Conservation (phyloP, 2,113 vertebrate species). For the Notothenia rossii region DNA sequence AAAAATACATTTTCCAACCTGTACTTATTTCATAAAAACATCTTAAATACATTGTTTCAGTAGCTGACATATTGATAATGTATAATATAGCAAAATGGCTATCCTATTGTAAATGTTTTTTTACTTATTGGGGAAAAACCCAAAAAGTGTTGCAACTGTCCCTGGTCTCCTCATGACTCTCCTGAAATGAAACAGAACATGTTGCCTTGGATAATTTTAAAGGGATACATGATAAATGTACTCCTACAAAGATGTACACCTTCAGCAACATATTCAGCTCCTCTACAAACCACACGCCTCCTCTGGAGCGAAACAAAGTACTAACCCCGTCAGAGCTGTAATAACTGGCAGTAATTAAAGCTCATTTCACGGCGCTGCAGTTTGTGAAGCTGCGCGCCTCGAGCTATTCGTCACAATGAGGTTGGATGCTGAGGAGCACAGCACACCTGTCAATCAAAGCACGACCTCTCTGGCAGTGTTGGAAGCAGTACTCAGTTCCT, state of each 20-base stretch:
- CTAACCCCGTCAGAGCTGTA: constrained; percentile 24
- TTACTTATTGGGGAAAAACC: too few species aligned
- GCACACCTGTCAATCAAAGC: constrained; percentile 46
- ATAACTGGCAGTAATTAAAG: constrained; percentile 57
- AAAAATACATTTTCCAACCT: too few species aligned
- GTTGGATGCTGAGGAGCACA: constrained; percentile 14
- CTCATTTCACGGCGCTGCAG: constrained; percentile 58
- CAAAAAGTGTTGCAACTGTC: too few species aligned
- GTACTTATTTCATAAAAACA: too few species aligned
- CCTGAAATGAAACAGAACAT: neutral
- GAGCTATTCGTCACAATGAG: constrained; percentile 55
- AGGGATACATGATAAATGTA: neutral
- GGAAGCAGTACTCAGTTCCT: too few species aligned
- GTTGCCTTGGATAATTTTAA: neutral
- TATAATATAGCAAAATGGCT: too few species aligned
- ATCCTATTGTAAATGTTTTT: too few species aligned
- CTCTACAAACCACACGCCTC: constrained; percentile 15
- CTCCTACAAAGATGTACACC: constrained; percentile 3
- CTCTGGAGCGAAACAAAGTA: constrained; percentile 20
- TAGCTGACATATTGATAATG: too few species aligned
- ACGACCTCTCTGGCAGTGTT: neutral
- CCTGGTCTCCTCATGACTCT: too few species aligned
- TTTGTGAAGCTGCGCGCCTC: constrained; percentile 11
- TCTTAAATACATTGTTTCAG: too few species aligned
- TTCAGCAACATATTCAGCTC: constrained; percentile 23